Conservation (phyloP, 2,888 invertebrate species). For the Patella caerulea region DNA sequence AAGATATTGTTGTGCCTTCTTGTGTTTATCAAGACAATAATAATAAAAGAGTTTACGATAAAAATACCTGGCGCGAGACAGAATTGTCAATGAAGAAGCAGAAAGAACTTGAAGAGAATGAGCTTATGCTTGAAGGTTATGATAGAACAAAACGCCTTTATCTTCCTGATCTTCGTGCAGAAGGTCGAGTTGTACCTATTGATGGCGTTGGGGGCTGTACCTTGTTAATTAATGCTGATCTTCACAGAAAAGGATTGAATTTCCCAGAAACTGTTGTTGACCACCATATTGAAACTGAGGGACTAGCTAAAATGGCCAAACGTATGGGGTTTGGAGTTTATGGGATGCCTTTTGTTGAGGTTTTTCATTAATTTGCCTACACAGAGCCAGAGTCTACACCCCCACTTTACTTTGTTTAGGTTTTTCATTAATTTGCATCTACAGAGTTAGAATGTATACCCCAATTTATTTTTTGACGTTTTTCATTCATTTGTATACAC, state of each 20-base stretch:
- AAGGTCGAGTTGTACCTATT: slow-evolving; percentile 59
- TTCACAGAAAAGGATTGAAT: slow-evolving; percentile 58
- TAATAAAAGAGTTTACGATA: slow-evolving; percentile 50
- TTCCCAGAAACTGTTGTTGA: slow-evolving; percentile 61
- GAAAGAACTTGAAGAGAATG: slow-evolving; percentile 37
- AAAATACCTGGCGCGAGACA: slow-evolving; percentile 67
- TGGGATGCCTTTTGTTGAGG: slow-evolving; percentile 62
- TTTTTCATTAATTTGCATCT: no score
- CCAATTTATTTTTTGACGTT: no score
- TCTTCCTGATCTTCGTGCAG: slow-evolving; percentile 56
- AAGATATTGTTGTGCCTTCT: slow-evolving; percentile 57
- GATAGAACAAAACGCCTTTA: slow-evolving; percentile 48
- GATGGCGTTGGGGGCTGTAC: slow-evolving; percentile 68
- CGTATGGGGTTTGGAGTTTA: slow-evolving; percentile 55
- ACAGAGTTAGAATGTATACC: no score
- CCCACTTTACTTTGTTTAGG: no score
- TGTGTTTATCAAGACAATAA: slow-evolving; percentile 52
- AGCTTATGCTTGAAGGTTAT: slow-evolving; percentile 64
- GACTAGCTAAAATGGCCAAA: slow-evolving; percentile 63
- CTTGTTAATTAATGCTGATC: slow-evolving; percentile 54
- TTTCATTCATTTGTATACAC: no score
- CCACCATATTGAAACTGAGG: slow-evolving; percentile 67
- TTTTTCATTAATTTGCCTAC: slow-evolving; percentile 42
- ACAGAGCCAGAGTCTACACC: no score
- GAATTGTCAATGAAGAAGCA: slow-evolving; percentile 49